Percentiles rank a stretch among this genome's conserved stretches.
These are phyloP conservation scores for Actinemys pallida DNA, from an alignment of 2,113 vertebrate species.

Conservation along the genomic window DNA sequence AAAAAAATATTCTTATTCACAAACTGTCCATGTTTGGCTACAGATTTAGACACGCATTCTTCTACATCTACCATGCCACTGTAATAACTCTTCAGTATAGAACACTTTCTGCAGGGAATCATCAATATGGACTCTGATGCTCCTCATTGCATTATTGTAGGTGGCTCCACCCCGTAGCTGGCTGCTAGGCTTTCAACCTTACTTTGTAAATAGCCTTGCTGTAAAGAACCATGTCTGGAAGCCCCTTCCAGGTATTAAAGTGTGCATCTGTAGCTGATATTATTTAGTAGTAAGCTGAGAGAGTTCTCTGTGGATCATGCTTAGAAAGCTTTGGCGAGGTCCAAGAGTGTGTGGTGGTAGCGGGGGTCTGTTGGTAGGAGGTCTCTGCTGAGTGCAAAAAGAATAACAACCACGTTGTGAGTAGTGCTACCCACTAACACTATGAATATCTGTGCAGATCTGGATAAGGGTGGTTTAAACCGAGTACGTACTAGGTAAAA, in stretches of 20 bases:
- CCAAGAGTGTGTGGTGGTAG: neutral
- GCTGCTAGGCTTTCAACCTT: neutral
- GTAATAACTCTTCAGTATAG: rapidly evolving
- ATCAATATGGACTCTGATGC: rapidly evolving
- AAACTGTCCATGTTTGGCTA: neutral
- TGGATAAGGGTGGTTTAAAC: neutral
- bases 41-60: rapidly evolving
- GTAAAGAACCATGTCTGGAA: neutral
- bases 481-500: neutral
- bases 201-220: neutral
- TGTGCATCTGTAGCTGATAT: neutral
- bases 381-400: neutral
- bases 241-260: neutral
- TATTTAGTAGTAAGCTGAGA: neutral
- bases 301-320: neutral
- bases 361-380: neutral
- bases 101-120: rapidly evolving
- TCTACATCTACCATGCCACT: rapidly evolving
- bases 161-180: neutral
- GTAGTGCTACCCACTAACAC: neutral
- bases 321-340: neutral
- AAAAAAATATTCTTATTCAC: neutral
- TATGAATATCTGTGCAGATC: neutral
- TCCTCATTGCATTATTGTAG: neutral
- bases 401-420: neutral